phyloP scores from a whole-genome alignment of 2,797 vertebrate species.

The Oreonectes daqikongensis region DNA sequence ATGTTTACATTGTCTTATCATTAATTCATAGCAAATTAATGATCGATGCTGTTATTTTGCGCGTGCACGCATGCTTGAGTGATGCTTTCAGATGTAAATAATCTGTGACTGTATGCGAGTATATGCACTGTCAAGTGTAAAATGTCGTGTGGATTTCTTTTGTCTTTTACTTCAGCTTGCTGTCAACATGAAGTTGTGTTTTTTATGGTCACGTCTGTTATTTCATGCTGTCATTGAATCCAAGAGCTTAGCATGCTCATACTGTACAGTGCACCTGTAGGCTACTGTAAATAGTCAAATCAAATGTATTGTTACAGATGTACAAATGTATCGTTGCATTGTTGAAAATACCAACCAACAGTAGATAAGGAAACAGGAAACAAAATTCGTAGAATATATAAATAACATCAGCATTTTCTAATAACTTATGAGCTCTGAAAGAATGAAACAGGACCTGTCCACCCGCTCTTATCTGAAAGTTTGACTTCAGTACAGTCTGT shows the following conservation, averaged over 20 bases:
- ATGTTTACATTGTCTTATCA: conserved; percentile 30
- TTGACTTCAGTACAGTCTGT: conserved; percentile 6
- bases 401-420: not conserved
- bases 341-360: not conserved
- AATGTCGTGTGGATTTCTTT: not conserved
- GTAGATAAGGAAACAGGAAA: too few species aligned
- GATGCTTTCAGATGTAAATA: not conserved
- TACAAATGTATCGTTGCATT: not conserved
- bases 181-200: not conserved
- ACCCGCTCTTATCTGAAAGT: not conserved
- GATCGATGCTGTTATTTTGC: not conserved
- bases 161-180: not conserved
- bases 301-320: too few species aligned
- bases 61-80: not conserved
- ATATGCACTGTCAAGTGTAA: not conserved
- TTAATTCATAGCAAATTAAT: too few species aligned
- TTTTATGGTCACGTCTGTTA: not conserved
- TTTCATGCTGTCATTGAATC: not conserved
- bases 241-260: not conserved
- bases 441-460: not conserved
- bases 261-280: not conserved
- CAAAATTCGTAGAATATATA: too few species aligned
- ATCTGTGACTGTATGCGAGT: not conserved
- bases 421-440: not conserved
- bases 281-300: too few species aligned